Evolutionary conservation across 2,113 vertebrate species (phyloP).

Genomic region (Saimiri boliviensis): DNA sequence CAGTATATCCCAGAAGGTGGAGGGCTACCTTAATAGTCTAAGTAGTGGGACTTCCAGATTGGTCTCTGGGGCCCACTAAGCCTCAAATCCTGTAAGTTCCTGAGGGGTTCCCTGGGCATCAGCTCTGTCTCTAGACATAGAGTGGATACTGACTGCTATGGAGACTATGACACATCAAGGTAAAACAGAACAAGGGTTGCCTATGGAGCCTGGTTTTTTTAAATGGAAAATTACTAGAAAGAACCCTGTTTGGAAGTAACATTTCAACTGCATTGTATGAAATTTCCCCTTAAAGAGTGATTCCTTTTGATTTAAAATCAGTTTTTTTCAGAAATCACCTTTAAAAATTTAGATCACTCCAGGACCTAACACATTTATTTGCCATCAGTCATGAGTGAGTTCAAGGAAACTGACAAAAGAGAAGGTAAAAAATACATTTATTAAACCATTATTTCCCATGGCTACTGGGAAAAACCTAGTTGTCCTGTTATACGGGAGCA

Average conservation of each 20-base stretch:
- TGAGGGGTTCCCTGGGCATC: not conserved
- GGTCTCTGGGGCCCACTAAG: not conserved
- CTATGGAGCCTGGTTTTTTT: not conserved
- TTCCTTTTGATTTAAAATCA: not conserved
- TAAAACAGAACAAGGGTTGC: not conserved
- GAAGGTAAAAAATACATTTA: not conserved
- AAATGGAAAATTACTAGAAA: not conserved
- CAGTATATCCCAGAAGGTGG: not conserved
- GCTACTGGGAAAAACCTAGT: not conserved
- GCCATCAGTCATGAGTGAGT: not conserved
- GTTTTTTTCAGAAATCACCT: not conserved
- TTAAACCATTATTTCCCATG: too few relatives aligned
- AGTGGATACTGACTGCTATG: not conserved
- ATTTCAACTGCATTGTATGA: constrained; percentile 8
- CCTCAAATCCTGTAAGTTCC: not conserved
- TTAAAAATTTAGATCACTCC: not conserved
- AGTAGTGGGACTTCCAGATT: constrained; percentile 24
- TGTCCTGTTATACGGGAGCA: not conserved
- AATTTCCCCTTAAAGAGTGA: not conserved
- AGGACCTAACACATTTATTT: not conserved
- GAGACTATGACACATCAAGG: not conserved
- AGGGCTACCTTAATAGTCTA: not conserved
- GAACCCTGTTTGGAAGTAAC: not conserved
- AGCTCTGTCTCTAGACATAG: not conserved
- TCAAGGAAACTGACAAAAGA: not conserved